Conservation (phyloP, 2,888 invertebrate species). For the Flabesymbios commensalis region DNA sequence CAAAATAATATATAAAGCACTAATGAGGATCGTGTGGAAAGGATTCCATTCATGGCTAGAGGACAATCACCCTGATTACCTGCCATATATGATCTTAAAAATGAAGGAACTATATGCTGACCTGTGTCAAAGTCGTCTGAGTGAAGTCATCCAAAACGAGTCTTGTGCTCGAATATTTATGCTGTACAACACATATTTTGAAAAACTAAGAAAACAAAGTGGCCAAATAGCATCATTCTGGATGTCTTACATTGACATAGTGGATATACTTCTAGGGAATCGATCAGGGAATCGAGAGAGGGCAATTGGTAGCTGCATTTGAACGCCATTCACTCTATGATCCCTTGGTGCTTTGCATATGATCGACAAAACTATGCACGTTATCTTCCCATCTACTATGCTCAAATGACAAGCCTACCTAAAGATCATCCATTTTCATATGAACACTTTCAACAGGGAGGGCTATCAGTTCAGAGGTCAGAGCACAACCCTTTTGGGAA, state of each 20-base stretch:
- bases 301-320: conserved; percentile 34
- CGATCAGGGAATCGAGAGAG: conserved; percentile 26
- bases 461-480: too few species aligned
- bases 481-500: too few species aligned
- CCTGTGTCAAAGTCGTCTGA: background rate
- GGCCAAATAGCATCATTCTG: conserved; percentile 29
- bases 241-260: conserved; percentile 37
- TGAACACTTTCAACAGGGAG: too few species aligned
- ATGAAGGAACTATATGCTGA: background rate
- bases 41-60: conserved; percentile 12
- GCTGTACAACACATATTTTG: background rate
- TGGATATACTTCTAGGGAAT: conserved; percentile 24
- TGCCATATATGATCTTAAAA: background rate
- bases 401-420: too few species aligned
- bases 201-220: conserved; percentile 9
- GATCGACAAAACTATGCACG: conserved; percentile 36
- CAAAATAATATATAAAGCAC: conserved; percentile 32
- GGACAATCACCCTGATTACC: conserved; percentile 7
- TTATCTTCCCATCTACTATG: too few species aligned
- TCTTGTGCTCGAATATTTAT: background rate
- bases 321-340: conserved; percentile 19
- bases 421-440: too few species aligned
- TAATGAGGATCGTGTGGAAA: conserved; percentile 24
- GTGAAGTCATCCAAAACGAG: background rate
- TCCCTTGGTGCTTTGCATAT: conserved; percentile 38